Percentiles rank a stretch among this genome's conserved stretches.
These are phyloP conservation scores for Cataglyphis cursor DNA, from an alignment of 2,888 invertebrate species.

Conservation along the genomic window DNA sequence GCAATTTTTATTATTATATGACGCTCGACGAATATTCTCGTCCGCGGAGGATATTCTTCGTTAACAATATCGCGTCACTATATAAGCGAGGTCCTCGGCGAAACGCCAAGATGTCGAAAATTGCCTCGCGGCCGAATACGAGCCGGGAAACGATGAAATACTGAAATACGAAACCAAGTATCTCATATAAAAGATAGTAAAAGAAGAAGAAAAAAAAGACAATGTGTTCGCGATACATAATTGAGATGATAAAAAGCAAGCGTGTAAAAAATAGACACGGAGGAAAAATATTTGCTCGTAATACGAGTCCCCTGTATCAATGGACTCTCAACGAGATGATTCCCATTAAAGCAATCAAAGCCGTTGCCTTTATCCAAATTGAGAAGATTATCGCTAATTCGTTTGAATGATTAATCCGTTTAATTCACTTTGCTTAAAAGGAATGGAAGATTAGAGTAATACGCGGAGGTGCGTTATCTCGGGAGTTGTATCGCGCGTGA, in stretches of 20 bases:
- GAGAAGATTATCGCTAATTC: constrained; percentile 6
- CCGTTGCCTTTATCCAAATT: not conserved
- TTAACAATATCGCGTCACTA: constrained; percentile 48
- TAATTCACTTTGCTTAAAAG: constrained; percentile 34
- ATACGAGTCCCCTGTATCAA: constrained; percentile 14
- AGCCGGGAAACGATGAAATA: constrained; percentile 12
- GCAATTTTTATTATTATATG: constrained; percentile 35
- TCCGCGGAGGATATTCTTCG: constrained; percentile 38
- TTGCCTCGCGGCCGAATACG: constrained; percentile 18
- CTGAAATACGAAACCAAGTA: constrained; percentile 25
- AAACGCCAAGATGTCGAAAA: constrained; percentile 51
- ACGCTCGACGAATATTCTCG: constrained; percentile 3
- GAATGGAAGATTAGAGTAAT: not conserved
- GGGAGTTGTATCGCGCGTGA: constrained; percentile 8
- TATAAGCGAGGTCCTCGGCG: constrained; percentile 43
- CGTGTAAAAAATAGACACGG: not conserved
- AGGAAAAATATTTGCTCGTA: constrained; percentile 31
- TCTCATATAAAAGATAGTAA: constrained; percentile 18
- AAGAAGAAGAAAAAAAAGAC: not conserved
- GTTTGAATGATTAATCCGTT: constrained; percentile 26
- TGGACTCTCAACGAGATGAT: not conserved
- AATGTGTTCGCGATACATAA: not conserved
- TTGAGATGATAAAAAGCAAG: constrained; percentile 3
- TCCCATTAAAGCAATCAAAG: constrained; percentile 17
- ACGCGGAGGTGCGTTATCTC: not conserved